Evolutionary conservation across 2,888 invertebrate genomes (phyloP).

Genomic region (Orchesellides sinensis): DNA sequence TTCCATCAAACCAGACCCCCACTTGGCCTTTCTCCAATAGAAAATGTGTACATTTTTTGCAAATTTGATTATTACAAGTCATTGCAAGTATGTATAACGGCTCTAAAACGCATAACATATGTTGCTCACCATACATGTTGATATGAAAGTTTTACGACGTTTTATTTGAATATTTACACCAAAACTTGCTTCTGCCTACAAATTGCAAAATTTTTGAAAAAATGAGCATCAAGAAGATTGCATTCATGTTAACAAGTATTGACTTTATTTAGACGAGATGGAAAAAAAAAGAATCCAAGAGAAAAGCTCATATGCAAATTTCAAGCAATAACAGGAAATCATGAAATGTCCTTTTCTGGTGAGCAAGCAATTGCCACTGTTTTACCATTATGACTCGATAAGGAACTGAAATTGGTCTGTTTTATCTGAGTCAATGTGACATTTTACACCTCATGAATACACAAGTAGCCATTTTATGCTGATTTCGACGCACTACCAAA

Average conservation of each 20-base stretch:
- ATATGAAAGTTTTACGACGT: too few relatives aligned
- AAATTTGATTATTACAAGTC: too few relatives aligned
- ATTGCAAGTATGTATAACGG: too few relatives aligned
- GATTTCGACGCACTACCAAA: constrained; percentile 2
- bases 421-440: constrained; percentile 60
- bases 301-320: background rate
- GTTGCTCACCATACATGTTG: too few relatives aligned
- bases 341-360: constrained; percentile 48
- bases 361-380: constrained; percentile 31
- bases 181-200: constrained; percentile 13
- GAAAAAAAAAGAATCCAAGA: background rate
- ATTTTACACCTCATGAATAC: constrained; percentile 68
- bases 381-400: constrained; percentile 45
- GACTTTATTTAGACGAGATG: background rate
- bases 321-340: constrained; percentile 26
- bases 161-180: background rate
- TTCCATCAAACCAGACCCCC: background rate
- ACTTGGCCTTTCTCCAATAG: constrained; percentile 4
- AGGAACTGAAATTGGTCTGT: constrained; percentile 56
- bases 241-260: background rate
- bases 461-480: constrained; percentile 12
- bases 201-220: constrained; percentile 20
- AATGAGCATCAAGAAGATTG: background rate
- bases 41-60: too few relatives aligned
- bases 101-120: too few relatives aligned